A percentile compares a stretch with the other conserved stretches of the same genome.
Evolutionary conservation across 1,140 invertebrate species (phyloP).

Genomic region (Gonioctena quinquepunctata): DNA sequence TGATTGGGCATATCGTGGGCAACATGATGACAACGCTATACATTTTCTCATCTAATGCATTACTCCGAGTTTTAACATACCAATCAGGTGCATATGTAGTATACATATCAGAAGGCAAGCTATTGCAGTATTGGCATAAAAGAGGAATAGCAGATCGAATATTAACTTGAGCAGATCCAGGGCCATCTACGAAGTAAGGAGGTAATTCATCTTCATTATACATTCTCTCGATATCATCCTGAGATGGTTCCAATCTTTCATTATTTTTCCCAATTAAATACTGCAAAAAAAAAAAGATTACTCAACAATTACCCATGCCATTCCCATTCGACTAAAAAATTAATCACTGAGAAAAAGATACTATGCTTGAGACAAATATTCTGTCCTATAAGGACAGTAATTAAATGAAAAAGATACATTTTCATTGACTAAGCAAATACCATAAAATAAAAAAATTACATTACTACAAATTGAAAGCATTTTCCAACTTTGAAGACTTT

Average conservation of each 20-base stretch:
- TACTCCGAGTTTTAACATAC: slow-evolving; percentile 29
- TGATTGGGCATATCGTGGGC: slow-evolving; percentile 71
- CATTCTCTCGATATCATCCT: slow-evolving; percentile 59
- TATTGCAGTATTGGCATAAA: slow-evolving; percentile 79
- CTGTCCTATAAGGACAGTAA: too few relatives aligned
- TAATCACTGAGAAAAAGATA: too few relatives aligned
- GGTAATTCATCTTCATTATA: slow-evolving; percentile 56
- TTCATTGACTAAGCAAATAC: too few relatives aligned
- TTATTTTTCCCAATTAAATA: slow-evolving; percentile 63
- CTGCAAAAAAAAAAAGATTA: slow-evolving; percentile 54
- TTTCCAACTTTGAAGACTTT: too few relatives aligned
- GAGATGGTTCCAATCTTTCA: slow-evolving; percentile 58
- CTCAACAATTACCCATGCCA: neutral
- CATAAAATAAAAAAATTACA: too few relatives aligned
- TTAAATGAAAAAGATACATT: too few relatives aligned
- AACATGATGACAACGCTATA: slow-evolving; percentile 60
- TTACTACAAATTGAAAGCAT: too few relatives aligned
- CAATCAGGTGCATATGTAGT: slow-evolving; percentile 74
- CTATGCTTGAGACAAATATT: too few relatives aligned
- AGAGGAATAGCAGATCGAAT: slow-evolving; percentile 70
- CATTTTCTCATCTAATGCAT: neutral
- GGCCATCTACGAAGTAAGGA: slow-evolving; percentile 59
- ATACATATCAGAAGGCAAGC: slow-evolving; percentile 82
- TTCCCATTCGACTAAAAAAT: neutral
- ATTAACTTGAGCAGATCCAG: slow-evolving; percentile 62